These are phyloP conservation scores for Psammodynastes pulverulentus DNA, from an alignment of 2,113 vertebrate genomes.

Conservation along the genomic window DNA sequence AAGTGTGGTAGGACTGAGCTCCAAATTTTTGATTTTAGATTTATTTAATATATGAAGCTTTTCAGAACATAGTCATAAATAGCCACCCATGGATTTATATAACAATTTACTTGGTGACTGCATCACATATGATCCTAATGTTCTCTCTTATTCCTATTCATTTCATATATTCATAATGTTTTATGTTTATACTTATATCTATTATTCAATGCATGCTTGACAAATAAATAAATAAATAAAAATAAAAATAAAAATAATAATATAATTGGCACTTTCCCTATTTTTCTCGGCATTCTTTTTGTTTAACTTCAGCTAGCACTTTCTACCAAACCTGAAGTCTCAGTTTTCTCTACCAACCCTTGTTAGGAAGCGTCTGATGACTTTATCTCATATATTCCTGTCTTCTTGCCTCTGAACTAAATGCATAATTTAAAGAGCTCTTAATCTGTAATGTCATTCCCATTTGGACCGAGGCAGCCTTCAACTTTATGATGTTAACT, in stretches of 20 bases:
- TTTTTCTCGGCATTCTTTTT: background rate
- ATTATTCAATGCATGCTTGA: too few relatives aligned
- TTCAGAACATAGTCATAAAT: background rate
- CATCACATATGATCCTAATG: too few relatives aligned
- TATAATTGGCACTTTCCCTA: background rate
- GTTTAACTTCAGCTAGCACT: background rate
- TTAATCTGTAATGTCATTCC: slow-evolving; percentile 74
- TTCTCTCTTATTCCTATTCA: too few relatives aligned
- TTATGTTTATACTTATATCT: too few relatives aligned
- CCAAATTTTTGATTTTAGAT: background rate
- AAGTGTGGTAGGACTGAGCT: background rate
- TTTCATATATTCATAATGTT: too few relatives aligned
- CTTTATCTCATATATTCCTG: slow-evolving; percentile 56
- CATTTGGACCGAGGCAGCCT: slow-evolving; percentile 72
- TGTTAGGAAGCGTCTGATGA: slow-evolving; percentile 45
- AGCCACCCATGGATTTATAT: background rate
- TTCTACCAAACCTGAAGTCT: slow-evolving; percentile 35
- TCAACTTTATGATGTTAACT: slow-evolving; percentile 76
- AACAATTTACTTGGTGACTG: background rate
- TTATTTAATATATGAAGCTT: background rate
- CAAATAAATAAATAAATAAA: too few relatives aligned
- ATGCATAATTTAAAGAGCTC: slow-evolving; percentile 75
- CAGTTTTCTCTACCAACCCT: slow-evolving; percentile 31
- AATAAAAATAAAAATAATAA: too few relatives aligned
- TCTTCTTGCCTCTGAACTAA: slow-evolving; percentile 70